Percentiles rank a stretch among this genome's conserved stretches.
These are phyloP conservation scores for Rhinatrema bivittatum DNA, from an alignment of 2,797 vertebrate genomes.

Conservation along the genomic window DNA sequence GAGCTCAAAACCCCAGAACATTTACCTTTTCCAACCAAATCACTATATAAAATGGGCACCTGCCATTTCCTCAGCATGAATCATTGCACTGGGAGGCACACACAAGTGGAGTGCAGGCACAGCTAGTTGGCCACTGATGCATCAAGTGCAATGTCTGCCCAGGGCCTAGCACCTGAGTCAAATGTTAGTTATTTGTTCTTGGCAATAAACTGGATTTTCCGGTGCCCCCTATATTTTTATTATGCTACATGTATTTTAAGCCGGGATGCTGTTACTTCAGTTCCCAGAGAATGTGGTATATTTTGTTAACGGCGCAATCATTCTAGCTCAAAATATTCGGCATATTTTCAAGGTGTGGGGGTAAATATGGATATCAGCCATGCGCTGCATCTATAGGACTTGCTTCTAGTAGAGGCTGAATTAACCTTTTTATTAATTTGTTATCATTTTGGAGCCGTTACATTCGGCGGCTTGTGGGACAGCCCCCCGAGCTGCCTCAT, in stretches of 20 bases:
- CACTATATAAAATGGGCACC: constrained; percentile 99
- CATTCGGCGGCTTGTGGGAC: no score
- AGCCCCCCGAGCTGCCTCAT: no score
- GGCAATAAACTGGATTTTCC: constrained; percentile 99
- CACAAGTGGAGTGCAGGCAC: constrained; percentile 89
- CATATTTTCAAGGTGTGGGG: no score
- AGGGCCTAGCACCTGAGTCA: constrained; percentile 88
- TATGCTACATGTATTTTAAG: constrained; percentile 80
- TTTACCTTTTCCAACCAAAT: constrained; percentile 90
- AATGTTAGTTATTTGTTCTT: constrained; percentile 99
- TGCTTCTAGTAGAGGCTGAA: no score
- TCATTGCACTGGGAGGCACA: constrained; percentile 77
- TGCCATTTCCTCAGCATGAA: constrained; percentile 85
- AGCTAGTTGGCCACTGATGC: constrained; percentile 95
- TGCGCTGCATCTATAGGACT: no score
- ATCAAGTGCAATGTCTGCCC: constrained; percentile 79
- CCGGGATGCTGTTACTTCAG: no score
- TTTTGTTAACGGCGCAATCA: no score
- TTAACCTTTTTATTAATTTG: no score
- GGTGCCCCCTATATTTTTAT: constrained; percentile 95
- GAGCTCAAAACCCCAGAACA: constrained; percentile 77
- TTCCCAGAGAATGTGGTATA: constrained; percentile 60
- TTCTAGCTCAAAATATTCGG: no score
- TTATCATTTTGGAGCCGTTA: no score
- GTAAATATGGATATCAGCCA: no score